Evolutionary conservation across 2,113 vertebrate genomes (phyloP).

Genomic region (Tragelaphus scriptus): DNA sequence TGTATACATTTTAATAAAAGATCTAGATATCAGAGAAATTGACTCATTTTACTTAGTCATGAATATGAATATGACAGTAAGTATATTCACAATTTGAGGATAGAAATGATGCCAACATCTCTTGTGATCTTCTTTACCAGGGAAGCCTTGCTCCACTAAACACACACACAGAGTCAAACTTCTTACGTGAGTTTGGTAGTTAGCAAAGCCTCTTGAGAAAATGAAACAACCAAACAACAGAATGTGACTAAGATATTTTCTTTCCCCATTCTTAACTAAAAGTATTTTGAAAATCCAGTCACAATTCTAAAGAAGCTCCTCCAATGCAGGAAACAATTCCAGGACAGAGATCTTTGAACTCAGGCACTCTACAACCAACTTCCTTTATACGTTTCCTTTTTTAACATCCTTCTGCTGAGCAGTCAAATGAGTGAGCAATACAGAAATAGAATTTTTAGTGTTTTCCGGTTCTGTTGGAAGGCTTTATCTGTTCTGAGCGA

Average conservation of each 20-base stretch:
- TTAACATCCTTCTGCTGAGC: constrained; percentile 19
- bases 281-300: not conserved
- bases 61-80: not conserved
- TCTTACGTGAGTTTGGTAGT: not conserved
- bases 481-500: constrained; percentile 56
- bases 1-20: not conserved
- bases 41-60: not conserved
- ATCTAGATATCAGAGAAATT: not conserved
- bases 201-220: not conserved
- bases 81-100: not conserved
- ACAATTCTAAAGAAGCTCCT: not conserved
- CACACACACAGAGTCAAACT: not conserved
- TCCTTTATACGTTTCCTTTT: constrained; percentile 42
- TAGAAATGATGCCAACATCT: not conserved
- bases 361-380: constrained; percentile 45
- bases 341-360: constrained; percentile 51
- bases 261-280: not conserved
- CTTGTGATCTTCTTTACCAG: not conserved
- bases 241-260: not conserved
- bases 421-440: constrained; percentile 42
- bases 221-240: not conserved
- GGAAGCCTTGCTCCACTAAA: not conserved
- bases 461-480: constrained; percentile 44
- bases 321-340: constrained; percentile 6
- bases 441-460: constrained; percentile 22